Base-by-base conservation (phyloP, 2,113 vertebrate genomes). In the Climacteris rufus region DNA sequence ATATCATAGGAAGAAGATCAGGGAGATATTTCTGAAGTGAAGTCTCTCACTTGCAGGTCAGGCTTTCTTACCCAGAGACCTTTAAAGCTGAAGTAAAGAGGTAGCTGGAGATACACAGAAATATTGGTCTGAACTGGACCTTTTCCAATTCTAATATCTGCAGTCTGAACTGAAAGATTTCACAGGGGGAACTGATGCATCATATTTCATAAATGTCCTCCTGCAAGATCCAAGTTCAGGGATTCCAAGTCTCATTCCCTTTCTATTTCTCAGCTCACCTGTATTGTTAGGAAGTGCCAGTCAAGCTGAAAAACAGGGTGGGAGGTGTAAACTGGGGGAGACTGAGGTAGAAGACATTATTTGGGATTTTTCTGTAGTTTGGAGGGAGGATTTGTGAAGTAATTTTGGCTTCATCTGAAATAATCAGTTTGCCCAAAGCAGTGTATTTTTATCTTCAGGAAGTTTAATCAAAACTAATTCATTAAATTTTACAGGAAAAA, bases 311-410 rank as follows among this genome's bases (percentile, higher is more conserved):
- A 64, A 39, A 25, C 10, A 30, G n/a, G 19, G 10, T 39, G 21
- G 3, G 19, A 15, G 13, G 6, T 35, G 15, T 39, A 28, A 53
- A 10, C 13, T 21, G 31, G 21, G 42, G 31, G 20, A 42, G 40
- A 19, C 18, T 42, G 47, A 66, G 20, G 10, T 79, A 22, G 21
- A 74, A 77, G 6, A 25, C 10, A 22, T 10, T 54, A 10, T 33
- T 42, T 39, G 9, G 0, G 9, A 0, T 0, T 45, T 78, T 33
- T 37, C 49, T 12, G 15, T 39, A 47, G 1, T 57, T 59, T n/a
- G n/a, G n/a, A n/a, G n/a, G n/a, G n/a, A n/a, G n/a, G n/a, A n/a
- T n/a, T n/a, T n/a, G n/a, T n/a, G n/a, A n/a, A n/a, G n/a, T n/a
- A n/a, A n/a, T 75, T 88, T 86, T 15, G 6, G 3, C 39, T 69